Base-by-base conservation (phyloP, 2,113 vertebrate genomes). In the Petrocephalus zakoni region DNA sequence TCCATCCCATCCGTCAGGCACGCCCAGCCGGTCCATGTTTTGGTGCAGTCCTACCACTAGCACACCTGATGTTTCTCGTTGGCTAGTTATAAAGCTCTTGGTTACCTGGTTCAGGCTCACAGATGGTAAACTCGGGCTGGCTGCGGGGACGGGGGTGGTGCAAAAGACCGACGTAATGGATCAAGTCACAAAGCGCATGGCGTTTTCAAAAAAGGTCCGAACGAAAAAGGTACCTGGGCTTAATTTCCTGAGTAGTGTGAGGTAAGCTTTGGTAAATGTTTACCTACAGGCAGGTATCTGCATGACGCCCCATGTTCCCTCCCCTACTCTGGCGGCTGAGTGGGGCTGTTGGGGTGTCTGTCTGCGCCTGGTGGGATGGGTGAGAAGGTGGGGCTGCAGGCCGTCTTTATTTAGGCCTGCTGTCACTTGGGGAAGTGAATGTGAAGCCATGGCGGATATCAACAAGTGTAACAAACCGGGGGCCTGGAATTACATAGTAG, bases 281-380 rank as follows among this genome's bases (percentile, higher is more conserved):
- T 87, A 72, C 42, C 8, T 64, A 53, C 84, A 55, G 25, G 25
- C 22, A 53, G 17, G 47, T 85, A 85, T 51, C 42, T 51, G 19
- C 22, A 15, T n/a, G 46, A 52, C 52, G 29, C 49, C 25, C 9
- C 19, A 83, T 49, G 49, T 49, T 85, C 84, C 84, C 49, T 53
- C 84, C 25, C 10, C 11, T 34, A 37, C 15, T 25, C 89, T 83
- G 87, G 92, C 91, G 92, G 90, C 90, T 51, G 87, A 93, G 93
- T 93, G 92, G 93, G 88, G 93, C 91, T 93, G 91, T 92, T 91
- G 86, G 91, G 91, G 92, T 91, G 91, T 89, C 89, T 92, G 68
- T 83, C 89, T 90, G 87, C 91, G 37, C 42, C 81, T 7, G 22
- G 19, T 8, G 19, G 42, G 49, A 83, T 46, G 81, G n/a, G 37